Percentiles rank a stretch among this genome's conserved stretches.
Evolutionary conservation across 2,113 vertebrate genomes (phyloP).

Genomic region (Dissostichus mawsoni): DNA sequence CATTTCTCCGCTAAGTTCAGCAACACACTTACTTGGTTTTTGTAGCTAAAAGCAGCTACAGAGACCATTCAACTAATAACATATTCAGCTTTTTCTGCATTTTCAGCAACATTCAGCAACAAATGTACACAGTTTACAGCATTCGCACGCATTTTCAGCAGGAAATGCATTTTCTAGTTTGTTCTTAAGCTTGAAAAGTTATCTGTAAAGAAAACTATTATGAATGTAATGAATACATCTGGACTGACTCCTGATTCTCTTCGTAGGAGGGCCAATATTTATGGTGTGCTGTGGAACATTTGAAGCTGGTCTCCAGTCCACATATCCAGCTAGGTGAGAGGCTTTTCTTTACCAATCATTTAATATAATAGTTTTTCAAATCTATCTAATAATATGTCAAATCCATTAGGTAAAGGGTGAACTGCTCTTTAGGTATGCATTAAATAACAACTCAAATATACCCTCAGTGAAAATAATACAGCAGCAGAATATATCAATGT

Average conservation of each 20-base stretch:
- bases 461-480: background rate
- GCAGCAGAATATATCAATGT: background rate
- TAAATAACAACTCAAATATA: background rate
- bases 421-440: background rate
- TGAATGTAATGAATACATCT: background rate
- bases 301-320: conserved; percentile 89
- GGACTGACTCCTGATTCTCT: conserved; percentile 24
- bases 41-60: too few species aligned
- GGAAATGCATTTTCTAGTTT: too few species aligned
- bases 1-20: too few species aligned
- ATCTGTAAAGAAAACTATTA: too few species aligned
- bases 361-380: background rate
- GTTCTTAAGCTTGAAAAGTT: too few species aligned
- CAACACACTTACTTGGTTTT: too few species aligned
- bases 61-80: too few species aligned
- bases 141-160: too few species aligned
- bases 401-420: background rate
- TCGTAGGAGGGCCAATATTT: conserved; percentile 89
- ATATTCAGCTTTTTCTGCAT: too few species aligned
- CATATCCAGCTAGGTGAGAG: conserved; percentile 93
- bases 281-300: conserved; percentile 90
- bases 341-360: background rate
- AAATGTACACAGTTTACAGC: too few species aligned
- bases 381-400: background rate
- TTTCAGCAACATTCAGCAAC: too few species aligned